phyloP scores from a whole-genome alignment of 2,888 invertebrate genomes.

The Drosophila recens region DNA sequence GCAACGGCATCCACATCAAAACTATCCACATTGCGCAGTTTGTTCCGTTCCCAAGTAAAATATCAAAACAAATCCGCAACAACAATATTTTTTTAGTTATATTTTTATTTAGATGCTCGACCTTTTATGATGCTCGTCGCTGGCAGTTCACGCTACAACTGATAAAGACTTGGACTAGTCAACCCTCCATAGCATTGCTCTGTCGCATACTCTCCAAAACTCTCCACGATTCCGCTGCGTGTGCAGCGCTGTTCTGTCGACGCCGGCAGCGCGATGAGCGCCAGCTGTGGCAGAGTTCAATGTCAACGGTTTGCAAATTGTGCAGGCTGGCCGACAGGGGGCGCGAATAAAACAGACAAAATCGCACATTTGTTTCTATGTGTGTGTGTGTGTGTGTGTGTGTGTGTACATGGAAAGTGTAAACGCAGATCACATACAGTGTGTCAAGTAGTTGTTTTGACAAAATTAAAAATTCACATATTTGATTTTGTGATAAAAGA shows the following conservation, averaged over 20 bases:
- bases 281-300: conserved; percentile 64
- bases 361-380: background rate
- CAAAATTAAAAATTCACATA: background rate
- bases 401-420: conserved; percentile 4
- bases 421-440: conserved; percentile 1
- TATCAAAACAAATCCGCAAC: background rate
- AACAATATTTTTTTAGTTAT: background rate
- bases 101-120: conserved; percentile 19
- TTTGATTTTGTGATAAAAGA: no score
- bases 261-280: conserved; percentile 36
- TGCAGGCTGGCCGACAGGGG: conserved; percentile 44
- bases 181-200: conserved; percentile 34
- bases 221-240: conserved; percentile 40
- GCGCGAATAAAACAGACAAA: conserved; percentile 44
- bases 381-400: conserved; percentile 1
- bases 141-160: conserved; percentile 53
- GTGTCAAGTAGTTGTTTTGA: background rate
- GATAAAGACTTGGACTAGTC: conserved; percentile 56
- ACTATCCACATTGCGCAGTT: conserved; percentile 42
- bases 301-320: conserved; percentile 62
- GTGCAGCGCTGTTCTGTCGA: background rate
- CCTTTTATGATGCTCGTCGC: conserved; percentile 42
- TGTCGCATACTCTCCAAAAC: conserved; percentile 37
- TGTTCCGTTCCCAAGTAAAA: background rate
- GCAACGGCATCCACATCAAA: conserved; percentile 31